Conservation (phyloP, 1,140 invertebrate genomes). For the Vanessa tameamea region DNA sequence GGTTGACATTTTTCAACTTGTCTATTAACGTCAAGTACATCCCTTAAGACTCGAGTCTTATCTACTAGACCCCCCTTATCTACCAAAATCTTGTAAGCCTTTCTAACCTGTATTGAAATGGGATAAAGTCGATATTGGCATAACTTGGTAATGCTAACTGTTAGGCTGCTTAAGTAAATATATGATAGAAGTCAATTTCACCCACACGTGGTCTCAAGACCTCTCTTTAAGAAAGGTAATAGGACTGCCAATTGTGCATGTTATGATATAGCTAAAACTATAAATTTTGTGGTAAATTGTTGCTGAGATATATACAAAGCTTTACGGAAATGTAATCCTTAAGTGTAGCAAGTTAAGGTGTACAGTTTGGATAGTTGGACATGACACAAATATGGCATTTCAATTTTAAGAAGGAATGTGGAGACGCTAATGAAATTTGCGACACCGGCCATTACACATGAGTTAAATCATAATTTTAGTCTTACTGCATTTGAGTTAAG, state of each 20-base stretch:
- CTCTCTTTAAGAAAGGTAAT: constrained; percentile 47
- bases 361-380: neutral
- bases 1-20: constrained; percentile 27
- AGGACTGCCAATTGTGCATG: constrained; percentile 47
- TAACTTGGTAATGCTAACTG: constrained; percentile 20
- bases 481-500: constrained; percentile 5
- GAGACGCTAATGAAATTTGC: constrained; percentile 37
- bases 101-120: constrained; percentile 23
- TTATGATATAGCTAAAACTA: constrained; percentile 41
- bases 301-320: neutral
- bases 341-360: constrained; percentile 1
- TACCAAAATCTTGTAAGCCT: constrained; percentile 10
- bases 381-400: constrained; percentile 22
- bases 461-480: constrained; percentile 2
- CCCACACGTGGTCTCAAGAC: constrained; percentile 44
- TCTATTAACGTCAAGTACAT: constrained; percentile 32
- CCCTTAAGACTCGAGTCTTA: constrained; percentile 25
- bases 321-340: constrained; percentile 20
- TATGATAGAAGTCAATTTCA: constrained; percentile 47
- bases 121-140: constrained; percentile 31
- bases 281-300: constrained; percentile 31
- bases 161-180: constrained; percentile 18
- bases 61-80: constrained; percentile 18
- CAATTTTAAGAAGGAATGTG: constrained; percentile 29
- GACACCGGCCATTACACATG: constrained; percentile 28